Conservation (phyloP, 1,140 invertebrate species). For the Oreohelix idahoensis region DNA sequence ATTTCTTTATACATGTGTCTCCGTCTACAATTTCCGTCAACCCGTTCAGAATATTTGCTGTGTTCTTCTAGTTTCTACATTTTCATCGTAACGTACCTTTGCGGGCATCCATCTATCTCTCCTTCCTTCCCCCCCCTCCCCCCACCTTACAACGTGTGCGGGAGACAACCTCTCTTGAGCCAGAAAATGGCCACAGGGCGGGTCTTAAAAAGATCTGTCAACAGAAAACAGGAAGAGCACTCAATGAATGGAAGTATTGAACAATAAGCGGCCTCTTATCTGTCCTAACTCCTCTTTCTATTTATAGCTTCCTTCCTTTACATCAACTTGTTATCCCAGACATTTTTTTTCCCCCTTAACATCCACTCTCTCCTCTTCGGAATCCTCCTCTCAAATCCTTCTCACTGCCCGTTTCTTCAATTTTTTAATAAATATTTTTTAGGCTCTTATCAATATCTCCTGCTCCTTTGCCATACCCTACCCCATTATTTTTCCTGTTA, state of each 20-base stretch:
- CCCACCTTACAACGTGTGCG: too few species aligned
- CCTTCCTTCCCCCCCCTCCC: too few species aligned
- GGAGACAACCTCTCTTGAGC: background rate
- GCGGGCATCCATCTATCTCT: too few species aligned
- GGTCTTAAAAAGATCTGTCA: background rate
- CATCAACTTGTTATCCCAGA: background rate
- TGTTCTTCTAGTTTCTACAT: background rate
- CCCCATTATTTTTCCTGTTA: background rate
- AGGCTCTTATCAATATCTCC: background rate
- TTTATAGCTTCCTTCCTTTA: background rate
- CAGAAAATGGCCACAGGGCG: background rate
- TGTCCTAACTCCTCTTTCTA: background rate
- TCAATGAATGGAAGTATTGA: background rate
- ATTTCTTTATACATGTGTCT: background rate
- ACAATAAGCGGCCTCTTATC: background rate
- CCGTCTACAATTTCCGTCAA: background rate
- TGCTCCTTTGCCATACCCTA: background rate
- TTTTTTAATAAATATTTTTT: background rate
- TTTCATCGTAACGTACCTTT: background rate
- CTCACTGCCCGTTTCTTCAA: background rate
- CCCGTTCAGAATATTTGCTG: background rate
- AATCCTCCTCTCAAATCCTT: background rate
- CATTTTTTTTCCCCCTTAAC: background rate
- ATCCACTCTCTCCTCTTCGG: background rate
- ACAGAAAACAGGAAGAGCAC: background rate